phyloP scores from a whole-genome alignment of 2,888 invertebrate species.

The Maniola hyperantus region DNA sequence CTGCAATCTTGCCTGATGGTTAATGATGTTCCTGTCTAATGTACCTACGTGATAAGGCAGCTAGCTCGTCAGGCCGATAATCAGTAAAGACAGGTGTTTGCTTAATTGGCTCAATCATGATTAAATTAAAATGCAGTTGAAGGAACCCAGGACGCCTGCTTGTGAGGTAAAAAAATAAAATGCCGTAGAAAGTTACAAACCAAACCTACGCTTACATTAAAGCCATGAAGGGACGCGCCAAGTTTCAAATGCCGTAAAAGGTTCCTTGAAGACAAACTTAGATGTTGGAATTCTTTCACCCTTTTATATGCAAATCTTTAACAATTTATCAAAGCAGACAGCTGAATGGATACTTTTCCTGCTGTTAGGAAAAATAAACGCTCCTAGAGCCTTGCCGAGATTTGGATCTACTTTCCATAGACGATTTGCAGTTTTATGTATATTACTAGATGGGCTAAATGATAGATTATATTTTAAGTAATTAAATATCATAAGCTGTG shows the following conservation, averaged over 20 bases:
- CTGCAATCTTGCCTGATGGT: not conserved
- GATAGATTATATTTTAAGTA: too few species aligned
- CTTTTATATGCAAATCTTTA: conserved; percentile 73
- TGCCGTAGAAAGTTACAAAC: not conserved
- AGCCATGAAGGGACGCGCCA: conserved; percentile 36
- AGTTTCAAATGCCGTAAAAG: conserved; percentile 51
- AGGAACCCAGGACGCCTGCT: not conserved
- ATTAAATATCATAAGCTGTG: too few species aligned
- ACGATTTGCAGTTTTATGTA: not conserved
- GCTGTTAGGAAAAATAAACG: conserved; percentile 42
- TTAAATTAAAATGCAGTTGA: not conserved
- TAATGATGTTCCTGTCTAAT: not conserved
- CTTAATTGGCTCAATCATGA: not conserved
- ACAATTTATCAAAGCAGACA: conserved; percentile 75
- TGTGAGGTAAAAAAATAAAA: not conserved
- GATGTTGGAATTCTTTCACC: conserved; percentile 50
- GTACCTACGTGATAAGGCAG: conserved; percentile 9
- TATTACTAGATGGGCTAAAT: not conserved
- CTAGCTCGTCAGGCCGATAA: not conserved
- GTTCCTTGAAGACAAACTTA: conserved; percentile 60
- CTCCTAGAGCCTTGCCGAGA: conserved; percentile 12
- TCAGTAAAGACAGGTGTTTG: not conserved
- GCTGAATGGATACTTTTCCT: conserved; percentile 69
- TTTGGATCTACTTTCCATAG: conserved; percentile 18
- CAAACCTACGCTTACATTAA: conserved; percentile 4